A percentile compares a stretch with the other conserved stretches of the same genome.
phyloP scores from a whole-genome alignment of 2,888 invertebrate species.

The Ectropis crepuscularia region DNA sequence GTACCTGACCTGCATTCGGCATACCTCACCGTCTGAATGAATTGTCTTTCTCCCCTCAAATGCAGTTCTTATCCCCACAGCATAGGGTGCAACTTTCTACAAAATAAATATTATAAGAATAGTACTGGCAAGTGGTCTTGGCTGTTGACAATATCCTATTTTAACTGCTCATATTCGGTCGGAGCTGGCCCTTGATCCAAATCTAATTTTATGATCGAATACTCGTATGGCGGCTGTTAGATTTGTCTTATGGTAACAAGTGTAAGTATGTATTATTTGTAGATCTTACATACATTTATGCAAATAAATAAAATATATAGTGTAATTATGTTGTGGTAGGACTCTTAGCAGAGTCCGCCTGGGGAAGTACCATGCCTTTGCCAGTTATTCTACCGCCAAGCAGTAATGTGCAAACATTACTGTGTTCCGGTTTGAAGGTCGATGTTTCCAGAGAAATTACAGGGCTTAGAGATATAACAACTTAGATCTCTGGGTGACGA shows the following conservation, averaged over 20 bases:
- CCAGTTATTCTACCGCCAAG: too few species aligned
- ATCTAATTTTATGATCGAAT: conserved; percentile 56
- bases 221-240: conserved; percentile 42
- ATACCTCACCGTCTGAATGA: conserved; percentile 48
- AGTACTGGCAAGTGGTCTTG: conserved; percentile 76
- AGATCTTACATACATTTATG: too few species aligned
- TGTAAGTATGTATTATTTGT: not conserved
- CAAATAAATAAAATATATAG: too few species aligned
- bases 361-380: too few species aligned
- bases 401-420: too few species aligned
- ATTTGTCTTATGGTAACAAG: conserved; percentile 31
- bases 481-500: too few species aligned
- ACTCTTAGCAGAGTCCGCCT: too few species aligned
- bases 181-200: conserved; percentile 74
- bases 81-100: conserved; percentile 57
- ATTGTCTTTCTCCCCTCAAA: conserved; percentile 33
- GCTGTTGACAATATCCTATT: conserved; percentile 74
- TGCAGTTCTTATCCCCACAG: conserved; percentile 30
- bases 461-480: too few species aligned
- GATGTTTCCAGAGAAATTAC: too few species aligned
- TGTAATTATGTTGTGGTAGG: too few species aligned
- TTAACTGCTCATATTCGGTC: conserved; percentile 65
- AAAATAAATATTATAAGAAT: conserved; percentile 62
- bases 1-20: conserved; percentile 59
- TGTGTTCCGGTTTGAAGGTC: too few species aligned